phyloP scores from a whole-genome alignment of 2,888 invertebrate species.

The Leptinotarsa peninsularis region DNA sequence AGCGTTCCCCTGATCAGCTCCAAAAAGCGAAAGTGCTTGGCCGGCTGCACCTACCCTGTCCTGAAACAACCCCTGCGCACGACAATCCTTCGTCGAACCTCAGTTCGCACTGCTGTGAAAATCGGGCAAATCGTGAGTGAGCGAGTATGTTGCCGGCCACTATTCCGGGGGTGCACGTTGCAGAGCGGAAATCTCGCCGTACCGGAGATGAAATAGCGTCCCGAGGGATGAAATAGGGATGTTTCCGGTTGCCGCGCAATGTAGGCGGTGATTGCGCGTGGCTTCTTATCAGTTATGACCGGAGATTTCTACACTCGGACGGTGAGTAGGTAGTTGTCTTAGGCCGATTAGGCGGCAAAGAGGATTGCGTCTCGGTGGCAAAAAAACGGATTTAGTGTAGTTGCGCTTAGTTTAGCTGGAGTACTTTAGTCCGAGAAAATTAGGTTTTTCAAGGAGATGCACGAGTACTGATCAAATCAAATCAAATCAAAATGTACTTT shows the following conservation, averaged over 20 bases:
- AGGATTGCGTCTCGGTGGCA: not conserved
- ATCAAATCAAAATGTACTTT: no score
- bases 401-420: not conserved
- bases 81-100: constrained; percentile 26
- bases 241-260: constrained; percentile 42
- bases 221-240: constrained; percentile 18
- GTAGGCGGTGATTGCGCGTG: constrained; percentile 36
- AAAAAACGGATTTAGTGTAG: not conserved
- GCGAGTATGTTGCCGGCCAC: constrained; percentile 23
- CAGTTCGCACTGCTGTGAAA: constrained; percentile 50
- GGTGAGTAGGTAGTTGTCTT: constrained; percentile 51
- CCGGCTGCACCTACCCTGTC: constrained; percentile 23
- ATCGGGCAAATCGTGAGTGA: constrained; percentile 44
- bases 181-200: not conserved
- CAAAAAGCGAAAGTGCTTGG: constrained; percentile 6
- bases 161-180: not conserved
- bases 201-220: constrained; percentile 5
- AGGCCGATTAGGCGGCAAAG: not conserved
- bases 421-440: not conserved
- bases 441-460: no score
- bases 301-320: constrained; percentile 62
- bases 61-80: constrained; percentile 16
- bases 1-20: not conserved
- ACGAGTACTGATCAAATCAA: no score
- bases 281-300: constrained; percentile 53